Conservation (phyloP, 2,888 invertebrate species). For the Operophtera brumata region DNA sequence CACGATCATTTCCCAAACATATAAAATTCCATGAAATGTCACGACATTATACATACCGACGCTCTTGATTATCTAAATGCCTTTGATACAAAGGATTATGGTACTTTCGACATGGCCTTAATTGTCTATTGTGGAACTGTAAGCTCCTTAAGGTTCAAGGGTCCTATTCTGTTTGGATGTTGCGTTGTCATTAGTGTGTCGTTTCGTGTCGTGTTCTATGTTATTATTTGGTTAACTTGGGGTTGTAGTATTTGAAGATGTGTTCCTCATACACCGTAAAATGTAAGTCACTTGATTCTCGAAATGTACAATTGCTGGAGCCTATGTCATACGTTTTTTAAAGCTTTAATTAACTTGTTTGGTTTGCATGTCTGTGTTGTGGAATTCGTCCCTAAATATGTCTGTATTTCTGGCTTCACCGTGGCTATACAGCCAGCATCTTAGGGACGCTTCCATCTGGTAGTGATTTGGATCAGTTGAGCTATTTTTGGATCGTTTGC, state of each 20-base stretch:
- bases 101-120: constrained; percentile 49
- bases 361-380: no score
- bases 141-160: constrained; percentile 28
- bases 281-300: no score
- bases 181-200: constrained; percentile 7
- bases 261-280: not conserved
- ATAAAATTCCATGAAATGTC: constrained; percentile 69
- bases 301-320: no score
- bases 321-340: no score
- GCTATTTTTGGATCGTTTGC: no score
- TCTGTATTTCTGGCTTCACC: no score
- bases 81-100: constrained; percentile 61
- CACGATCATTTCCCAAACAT: constrained; percentile 68
- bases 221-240: not conserved
- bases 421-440: no score
- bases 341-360: no score
- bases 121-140: constrained; percentile 56
- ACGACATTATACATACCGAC: constrained; percentile 65
- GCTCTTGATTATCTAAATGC: constrained; percentile 70
- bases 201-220: constrained; percentile 1
- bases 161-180: constrained; percentile 19
- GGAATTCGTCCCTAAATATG: no score
- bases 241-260: not conserved
- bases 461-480: no score
- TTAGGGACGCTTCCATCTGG: no score